phyloP scores from a whole-genome alignment of 1,140 invertebrate genomes.

The Bombus superbus region DNA sequence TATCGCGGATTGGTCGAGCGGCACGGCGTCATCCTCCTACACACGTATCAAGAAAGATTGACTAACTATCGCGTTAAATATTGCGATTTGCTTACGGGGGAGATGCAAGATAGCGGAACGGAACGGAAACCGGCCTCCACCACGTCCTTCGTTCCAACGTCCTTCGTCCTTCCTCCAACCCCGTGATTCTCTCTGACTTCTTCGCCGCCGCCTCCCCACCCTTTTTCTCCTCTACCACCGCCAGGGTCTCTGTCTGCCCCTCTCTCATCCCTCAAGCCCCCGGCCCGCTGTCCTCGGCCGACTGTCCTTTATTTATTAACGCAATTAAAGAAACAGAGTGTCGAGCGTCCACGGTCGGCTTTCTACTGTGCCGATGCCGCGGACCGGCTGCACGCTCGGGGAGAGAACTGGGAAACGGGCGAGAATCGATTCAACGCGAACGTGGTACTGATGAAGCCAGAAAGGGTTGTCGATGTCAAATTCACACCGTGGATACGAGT shows the following conservation, averaged over 20 bases:
- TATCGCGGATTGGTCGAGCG: constrained; percentile 32
- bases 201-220: background rate
- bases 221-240: background rate
- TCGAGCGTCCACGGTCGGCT: constrained; percentile 61
- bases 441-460: background rate
- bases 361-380: constrained; percentile 69
- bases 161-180: constrained; percentile 36
- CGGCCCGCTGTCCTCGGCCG: constrained; percentile 39
- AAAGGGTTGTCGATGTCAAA: constrained; percentile 30
- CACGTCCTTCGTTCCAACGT: constrained; percentile 31
- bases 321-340: constrained; percentile 75
- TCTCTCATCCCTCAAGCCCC: background rate
- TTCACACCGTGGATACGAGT: background rate
- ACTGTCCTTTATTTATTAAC: constrained; percentile 82
- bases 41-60: constrained; percentile 56
- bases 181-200: background rate
- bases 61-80: constrained; percentile 80
- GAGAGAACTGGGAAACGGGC: constrained; percentile 54
- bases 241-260: background rate
- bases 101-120: constrained; percentile 45
- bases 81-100: constrained; percentile 76
- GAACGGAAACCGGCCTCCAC: constrained; percentile 33
- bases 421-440: constrained; percentile 49
- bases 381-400: constrained; percentile 22
- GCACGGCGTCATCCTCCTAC: constrained; percentile 67